These are phyloP conservation scores for Corythoichthys haematopterus DNA, from an alignment of 2,113 vertebrate genomes.

Conservation along the genomic window DNA sequence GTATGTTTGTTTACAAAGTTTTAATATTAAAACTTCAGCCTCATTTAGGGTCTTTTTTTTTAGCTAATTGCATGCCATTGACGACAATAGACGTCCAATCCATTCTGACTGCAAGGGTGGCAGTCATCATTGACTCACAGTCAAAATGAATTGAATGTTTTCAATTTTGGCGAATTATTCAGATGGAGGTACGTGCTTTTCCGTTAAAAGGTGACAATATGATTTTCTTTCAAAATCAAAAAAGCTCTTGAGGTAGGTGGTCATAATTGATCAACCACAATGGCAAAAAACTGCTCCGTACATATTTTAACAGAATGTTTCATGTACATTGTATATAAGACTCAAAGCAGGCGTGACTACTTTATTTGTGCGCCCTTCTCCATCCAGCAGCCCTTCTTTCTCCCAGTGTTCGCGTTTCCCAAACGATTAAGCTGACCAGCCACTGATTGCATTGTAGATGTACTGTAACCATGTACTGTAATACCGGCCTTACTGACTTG, in stretches of 20 bases:
- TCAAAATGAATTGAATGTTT: not conserved
- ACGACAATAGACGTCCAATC: too few species aligned
- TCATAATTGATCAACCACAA: not conserved
- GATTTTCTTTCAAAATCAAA: not conserved
- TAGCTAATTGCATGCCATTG: too few species aligned
- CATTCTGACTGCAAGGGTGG: too few species aligned
- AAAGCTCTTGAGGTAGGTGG: not conserved
- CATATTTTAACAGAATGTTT: not conserved
- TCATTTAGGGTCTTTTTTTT: not conserved
- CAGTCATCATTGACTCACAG: too few species aligned
- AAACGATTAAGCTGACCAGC: conserved; percentile 12
- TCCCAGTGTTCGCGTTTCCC: not conserved
- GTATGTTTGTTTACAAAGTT: conserved; percentile 62
- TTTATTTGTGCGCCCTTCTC: not conserved
- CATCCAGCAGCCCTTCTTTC: not conserved
- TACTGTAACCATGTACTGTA: conserved; percentile 35
- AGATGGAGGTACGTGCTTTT: not conserved
- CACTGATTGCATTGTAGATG: conserved; percentile 21
- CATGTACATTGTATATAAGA: not conserved
- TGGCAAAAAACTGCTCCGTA: not conserved
- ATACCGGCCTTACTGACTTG: conserved; percentile 49
- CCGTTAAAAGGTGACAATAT: too few species aligned
- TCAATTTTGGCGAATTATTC: too few species aligned
- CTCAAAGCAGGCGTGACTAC: not conserved
- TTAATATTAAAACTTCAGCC: conserved; percentile 22